Base-by-base conservation (phyloP, 2,888 invertebrate genomes). In the Smittia aterrima region DNA sequence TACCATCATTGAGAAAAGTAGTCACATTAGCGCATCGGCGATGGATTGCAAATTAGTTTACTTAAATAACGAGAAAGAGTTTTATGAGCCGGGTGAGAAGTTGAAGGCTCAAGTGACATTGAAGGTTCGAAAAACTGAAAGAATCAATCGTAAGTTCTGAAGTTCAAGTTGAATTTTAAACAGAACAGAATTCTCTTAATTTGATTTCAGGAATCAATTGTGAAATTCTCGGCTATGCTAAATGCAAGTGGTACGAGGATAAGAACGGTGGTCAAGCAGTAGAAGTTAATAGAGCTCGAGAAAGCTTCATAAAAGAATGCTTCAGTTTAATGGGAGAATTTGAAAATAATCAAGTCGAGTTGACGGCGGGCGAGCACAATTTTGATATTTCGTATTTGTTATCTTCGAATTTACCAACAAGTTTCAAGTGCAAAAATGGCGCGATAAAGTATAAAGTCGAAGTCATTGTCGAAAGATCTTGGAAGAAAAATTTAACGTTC, bases 361-460 rank as follows among this genome's bases (percentile, higher is more conserved):
- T 71, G 24, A 18, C 70, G 18, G n/a, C 70, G 1, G 54, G 54
- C n/a, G 22, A 24, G 1, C 25, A 71, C 54, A 54, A 54, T 18
- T 71, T 71, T n/a, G 70, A 71, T 27, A 27, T 54, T 32, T 9
- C 53, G 7, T 71, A 53, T 27, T 2, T 9, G 7, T 25, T 71
- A 11, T 47, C 70, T 7, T 16, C 27, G 18, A 11, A 25, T n/a
- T 13, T 71, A 16, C 54, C 70, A 16, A 71, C 70, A 32, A 40
- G 41, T 32, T 71, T 54, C 13, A 54, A 54, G 20, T 71, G 53
- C 22, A 71, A 54, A 13, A 25, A 54, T 54, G 70, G 70, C 6
- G 11, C 25, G 18, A 71, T 71, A 1, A 71, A 71, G 11, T 71
- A 71, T 11, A 71, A 71, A 54, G 20, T 71, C 25, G 22, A 18